A percentile compares a stretch with the other conserved stretches of the same genome.
Conservation (phyloP, 2,888 invertebrate genomes). For the Exocentrus adspersus region DNA sequence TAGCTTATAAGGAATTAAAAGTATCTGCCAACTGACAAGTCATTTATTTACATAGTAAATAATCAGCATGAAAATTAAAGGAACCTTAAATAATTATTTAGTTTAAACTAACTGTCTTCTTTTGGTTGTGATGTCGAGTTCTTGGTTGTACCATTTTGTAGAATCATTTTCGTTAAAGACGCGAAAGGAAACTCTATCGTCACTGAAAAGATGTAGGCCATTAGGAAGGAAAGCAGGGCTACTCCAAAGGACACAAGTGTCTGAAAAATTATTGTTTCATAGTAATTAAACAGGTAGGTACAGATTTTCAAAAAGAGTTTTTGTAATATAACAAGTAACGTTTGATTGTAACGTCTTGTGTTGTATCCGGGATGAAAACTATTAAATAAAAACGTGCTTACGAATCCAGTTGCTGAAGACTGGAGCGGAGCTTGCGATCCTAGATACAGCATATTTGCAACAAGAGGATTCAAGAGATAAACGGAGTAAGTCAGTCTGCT, state of each 20-base stretch:
- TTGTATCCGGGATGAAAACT: too few relatives aligned
- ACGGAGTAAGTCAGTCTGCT: conserved; percentile 70
- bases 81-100: too few relatives aligned
- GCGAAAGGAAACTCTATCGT: conserved; percentile 62
- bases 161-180: conserved; percentile 55
- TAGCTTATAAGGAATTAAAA: too few relatives aligned
- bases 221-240: conserved; percentile 53
- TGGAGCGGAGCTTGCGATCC: conserved; percentile 54
- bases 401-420: conserved; percentile 57
- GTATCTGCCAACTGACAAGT: too few relatives aligned
- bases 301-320: too few relatives aligned
- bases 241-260: conserved; percentile 53
- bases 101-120: too few relatives aligned
- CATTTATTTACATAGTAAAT: too few relatives aligned
- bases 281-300: too few relatives aligned
- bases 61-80: too few relatives aligned
- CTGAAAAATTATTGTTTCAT: conserved; percentile 55
- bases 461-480: conserved; percentile 69
- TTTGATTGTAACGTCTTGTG: too few relatives aligned
- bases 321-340: too few relatives aligned
- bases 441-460: conserved; percentile 65
- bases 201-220: conserved; percentile 58
- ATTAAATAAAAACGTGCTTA: conserved; percentile 49
- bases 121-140: background rate
- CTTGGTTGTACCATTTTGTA: conserved; percentile 32